Base-by-base conservation (phyloP, 30 jellyfish, hydroid and myxozoan genomes). In the Rhopilema esculentum region DNA sequence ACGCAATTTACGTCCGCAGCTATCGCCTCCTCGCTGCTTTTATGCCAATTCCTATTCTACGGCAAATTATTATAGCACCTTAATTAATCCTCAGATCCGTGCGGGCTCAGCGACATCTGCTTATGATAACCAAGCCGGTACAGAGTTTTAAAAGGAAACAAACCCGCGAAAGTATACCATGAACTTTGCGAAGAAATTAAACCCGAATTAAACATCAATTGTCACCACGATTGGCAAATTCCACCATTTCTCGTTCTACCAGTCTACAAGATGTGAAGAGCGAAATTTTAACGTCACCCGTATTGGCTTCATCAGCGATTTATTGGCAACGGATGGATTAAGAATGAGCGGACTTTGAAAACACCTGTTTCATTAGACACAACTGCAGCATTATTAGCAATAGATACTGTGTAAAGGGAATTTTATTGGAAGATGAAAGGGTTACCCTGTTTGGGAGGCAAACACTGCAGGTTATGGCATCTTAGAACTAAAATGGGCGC, bases 101-200 rank as follows among this genome's bases (percentile, higher is more conserved):
- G 80, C 48, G 80, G 80, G 30, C n/a, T 70, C 25, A 70, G 49
- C 24, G 28, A 70, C 80, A 70, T 17, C 80, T 70, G 80, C 48
- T 53, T 1, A 8, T 70, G 27, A 53, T 22, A 70, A 70, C 80
- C 53, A 70, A 53, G 62, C 80, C 64, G 62, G 64, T 20, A 70
- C 63, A 19, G 80, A 7, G 1, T 70, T 8, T 26, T 27, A 24
- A 15, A 53, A 27, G 80, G 33, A 19, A 28, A 16, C 26, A 28
- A 70, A 70, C 25, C 80, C 80, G 48, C 80, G 64, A 70, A 30
- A 4, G 80, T 70, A 28, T 26, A 27, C 24, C 40, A 53, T 67
- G 22, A 40, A 40, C 57, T 40, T 40, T 40, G 57, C 57, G 57
- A 28, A 27, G 27, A 24, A 16, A 15, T 70, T 53, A 25, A 70